Conservation (phyloP, 2,888 invertebrate genomes). For the Arrhopalites spinosus region DNA sequence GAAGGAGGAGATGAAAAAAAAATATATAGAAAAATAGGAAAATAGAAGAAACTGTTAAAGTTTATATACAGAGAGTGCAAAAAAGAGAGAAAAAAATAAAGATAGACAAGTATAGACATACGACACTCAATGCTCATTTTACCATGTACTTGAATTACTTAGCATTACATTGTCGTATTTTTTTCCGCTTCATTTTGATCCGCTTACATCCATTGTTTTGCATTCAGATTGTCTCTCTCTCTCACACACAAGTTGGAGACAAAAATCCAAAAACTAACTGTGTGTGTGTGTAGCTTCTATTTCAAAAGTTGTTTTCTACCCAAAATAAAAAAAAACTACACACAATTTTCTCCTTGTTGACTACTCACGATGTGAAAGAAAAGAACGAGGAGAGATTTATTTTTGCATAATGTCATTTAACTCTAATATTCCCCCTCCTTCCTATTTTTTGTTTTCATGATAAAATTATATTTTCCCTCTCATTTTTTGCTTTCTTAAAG, state of each 20-base stretch:
- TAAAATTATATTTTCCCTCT: too few species aligned
- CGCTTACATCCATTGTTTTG: slow-evolving; percentile 15
- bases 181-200: slow-evolving; percentile 7
- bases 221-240: slow-evolving; percentile 8
- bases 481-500: too few species aligned
- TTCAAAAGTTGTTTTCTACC: neutral
- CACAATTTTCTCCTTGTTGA: too few species aligned
- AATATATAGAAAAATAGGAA: neutral
- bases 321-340: too few species aligned
- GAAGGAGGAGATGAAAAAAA: neutral
- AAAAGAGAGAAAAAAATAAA: neutral
- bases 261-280: neutral
- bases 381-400: neutral
- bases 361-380: too few species aligned
- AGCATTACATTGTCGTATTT: slow-evolving; percentile 15
- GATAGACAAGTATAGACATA: slow-evolving; percentile 3
- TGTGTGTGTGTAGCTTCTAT: neutral
- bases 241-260: neutral
- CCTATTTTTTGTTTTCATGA: too few species aligned
- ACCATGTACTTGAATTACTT: slow-evolving; percentile 16
- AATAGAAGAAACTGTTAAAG: neutral
- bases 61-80: neutral
- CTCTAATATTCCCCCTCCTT: too few species aligned
- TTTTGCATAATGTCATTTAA: slow-evolving; percentile 10
- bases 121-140: slow-evolving; percentile 13